Evolutionary conservation across 2,888 invertebrate genomes (phyloP), one percentile per base, ranked within the genome.

Genomic region (Aphrophora alni): DNA sequence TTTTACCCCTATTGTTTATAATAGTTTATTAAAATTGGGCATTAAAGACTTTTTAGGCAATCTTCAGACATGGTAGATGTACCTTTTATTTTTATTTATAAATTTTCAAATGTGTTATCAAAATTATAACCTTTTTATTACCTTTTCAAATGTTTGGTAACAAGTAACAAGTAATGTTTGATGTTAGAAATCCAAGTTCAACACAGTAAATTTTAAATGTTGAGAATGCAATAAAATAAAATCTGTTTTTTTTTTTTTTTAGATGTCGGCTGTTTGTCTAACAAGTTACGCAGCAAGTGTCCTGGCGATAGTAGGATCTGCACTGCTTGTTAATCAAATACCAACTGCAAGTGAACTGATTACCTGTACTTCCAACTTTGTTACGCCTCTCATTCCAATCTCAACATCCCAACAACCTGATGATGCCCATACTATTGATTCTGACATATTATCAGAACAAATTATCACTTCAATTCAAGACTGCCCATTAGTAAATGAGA

Each of bases 271-370:
- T 1, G 90, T 92, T 51, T 90, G 92, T 83, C 88, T 92, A 33
- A 89, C 92, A 33, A 91, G 92, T 21, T 93, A 93, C 86, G 88
- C 91, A 8, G 91, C 92, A 5, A 90, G 92, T 70, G 85, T 93
- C 69, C 86, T 92, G 51, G 91, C 92, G 3, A 87, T 93, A 70
- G 85, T 93, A 72, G 92, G 92, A 38, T 92, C 93, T 8, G 88
- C 90, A n/a, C 84, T 90, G 70, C 86, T 90, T 26, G 88, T 88
- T 4, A 88, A 89, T 80, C 88, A 89, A 59, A 84, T 89, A 10
- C 77, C 80, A 1, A 25, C 33, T 17, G 74, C 78, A 1, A 27
- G 68, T 25, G 68, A 28, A 26, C 78, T 79, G 59, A 33, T 79
- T 26, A 17, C 75, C 14, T 59, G 68, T 14, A 33, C 74, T 59